Conservation (phyloP, 1,140 invertebrate genomes). For the Panulirus ornatus region DNA sequence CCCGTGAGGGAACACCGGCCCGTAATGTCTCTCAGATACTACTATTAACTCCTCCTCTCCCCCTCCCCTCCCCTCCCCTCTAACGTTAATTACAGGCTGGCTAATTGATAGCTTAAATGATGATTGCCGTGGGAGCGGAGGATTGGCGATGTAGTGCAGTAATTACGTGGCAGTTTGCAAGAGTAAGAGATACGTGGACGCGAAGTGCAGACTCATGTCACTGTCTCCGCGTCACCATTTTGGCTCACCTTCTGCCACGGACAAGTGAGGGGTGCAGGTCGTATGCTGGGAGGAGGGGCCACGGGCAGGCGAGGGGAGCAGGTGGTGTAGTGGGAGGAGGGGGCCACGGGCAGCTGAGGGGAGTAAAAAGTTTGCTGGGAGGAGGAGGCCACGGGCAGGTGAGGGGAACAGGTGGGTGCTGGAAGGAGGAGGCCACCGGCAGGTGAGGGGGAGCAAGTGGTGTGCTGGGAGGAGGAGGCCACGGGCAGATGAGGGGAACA, state of each 20-base stretch:
- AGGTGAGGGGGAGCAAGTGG: not conserved
- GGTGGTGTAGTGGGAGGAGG: not conserved
- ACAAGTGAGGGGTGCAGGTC: not conserved
- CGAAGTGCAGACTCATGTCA: not conserved
- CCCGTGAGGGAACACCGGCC: too few relatives aligned
- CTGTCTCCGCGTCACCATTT: not conserved
- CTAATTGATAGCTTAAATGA: conserved; percentile 10
- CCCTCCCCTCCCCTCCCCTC: not conserved
- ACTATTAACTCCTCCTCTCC: not conserved
- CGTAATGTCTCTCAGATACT: too few relatives aligned
- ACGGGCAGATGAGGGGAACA: not conserved
- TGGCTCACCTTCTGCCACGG: not conserved
- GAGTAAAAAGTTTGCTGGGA: not conserved
- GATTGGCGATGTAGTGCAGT: not conserved
- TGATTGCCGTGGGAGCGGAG: not conserved
- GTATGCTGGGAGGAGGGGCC: not conserved
- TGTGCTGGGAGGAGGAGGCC: not conserved
- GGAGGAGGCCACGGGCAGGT: not conserved
- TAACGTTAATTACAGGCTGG: not conserved
- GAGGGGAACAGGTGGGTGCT: not conserved
- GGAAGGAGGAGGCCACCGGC: not conserved
- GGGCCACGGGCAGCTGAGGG: not conserved
- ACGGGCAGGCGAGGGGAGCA: not conserved
- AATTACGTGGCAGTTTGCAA: not conserved
- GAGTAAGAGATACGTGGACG: not conserved